Evolutionary conservation across 2,113 vertebrate species (phyloP).

Genomic region (Ptilonorhynchus violaceus): DNA sequence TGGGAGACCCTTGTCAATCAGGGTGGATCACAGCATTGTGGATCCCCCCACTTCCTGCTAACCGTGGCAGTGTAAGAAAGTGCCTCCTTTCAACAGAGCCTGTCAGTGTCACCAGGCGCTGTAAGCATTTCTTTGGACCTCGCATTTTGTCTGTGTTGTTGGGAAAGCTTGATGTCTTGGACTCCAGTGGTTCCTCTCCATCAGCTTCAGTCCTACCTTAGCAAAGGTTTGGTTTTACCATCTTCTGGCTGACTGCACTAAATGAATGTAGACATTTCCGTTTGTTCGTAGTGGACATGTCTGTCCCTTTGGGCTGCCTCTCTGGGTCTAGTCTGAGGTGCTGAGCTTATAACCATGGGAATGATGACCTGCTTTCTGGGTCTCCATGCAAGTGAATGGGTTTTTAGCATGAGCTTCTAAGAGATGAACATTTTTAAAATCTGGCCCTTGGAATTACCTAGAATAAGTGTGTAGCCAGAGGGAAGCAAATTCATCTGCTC

Average conservation of each 20-base stretch:
- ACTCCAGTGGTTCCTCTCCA: background rate
- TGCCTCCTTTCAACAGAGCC: background rate
- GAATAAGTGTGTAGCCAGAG: background rate
- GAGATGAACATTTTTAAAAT: background rate
- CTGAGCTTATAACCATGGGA: background rate
- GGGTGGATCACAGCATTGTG: background rate
- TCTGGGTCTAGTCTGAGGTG: background rate
- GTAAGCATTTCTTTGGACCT: background rate
- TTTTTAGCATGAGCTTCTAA: background rate
- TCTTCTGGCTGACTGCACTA: background rate
- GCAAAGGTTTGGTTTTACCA: background rate
- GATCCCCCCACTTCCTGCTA: background rate
- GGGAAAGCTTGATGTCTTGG: background rate
- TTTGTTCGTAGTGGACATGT: background rate
- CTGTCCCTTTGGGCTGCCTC: background rate
- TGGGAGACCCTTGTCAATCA: fast-evolving
- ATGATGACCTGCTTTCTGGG: background rate
- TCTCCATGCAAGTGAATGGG: fast-evolving
- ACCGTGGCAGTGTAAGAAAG: background rate
- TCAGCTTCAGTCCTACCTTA: background rate
- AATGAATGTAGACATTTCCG: background rate
- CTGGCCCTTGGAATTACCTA: background rate
- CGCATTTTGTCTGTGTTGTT: background rate
- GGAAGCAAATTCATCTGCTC: background rate
- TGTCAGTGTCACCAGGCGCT: background rate